Conservation (phyloP, 2,797 vertebrate genomes). For the Aphelocoma californica region DNA sequence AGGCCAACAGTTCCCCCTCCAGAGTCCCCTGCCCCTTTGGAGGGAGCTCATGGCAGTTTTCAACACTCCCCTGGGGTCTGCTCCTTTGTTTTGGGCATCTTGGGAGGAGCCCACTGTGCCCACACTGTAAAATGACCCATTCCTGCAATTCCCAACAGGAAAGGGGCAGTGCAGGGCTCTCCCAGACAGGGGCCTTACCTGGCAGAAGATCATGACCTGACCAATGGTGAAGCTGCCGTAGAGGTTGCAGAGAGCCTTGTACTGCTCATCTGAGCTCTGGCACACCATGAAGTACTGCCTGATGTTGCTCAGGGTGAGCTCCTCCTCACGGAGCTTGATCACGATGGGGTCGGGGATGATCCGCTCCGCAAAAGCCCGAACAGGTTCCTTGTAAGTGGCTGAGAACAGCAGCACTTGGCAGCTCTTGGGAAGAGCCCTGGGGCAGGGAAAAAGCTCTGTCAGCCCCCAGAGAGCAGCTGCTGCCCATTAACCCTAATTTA, state of each 20-base stretch:
- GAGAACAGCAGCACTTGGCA: constrained; percentile 83
- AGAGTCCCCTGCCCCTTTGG: not conserved
- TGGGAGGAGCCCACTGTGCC: not conserved
- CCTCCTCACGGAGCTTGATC: constrained; percentile 77
- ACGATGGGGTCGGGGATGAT: constrained; percentile 73
- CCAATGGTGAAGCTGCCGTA: constrained; percentile 74
- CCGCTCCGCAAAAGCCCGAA: constrained; percentile 68
- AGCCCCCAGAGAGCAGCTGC: fast-evolving
- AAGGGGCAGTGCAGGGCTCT: not conserved
- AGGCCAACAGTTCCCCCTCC: not conserved
- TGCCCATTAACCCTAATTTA: not conserved
- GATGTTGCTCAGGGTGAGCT: constrained; percentile 77
- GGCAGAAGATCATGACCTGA: constrained; percentile 81
- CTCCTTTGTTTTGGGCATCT: not conserved
- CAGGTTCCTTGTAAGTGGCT: constrained; percentile 74
- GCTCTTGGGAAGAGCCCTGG: constrained; percentile 62
- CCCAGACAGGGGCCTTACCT: constrained; percentile 48
- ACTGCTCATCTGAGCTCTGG: constrained; percentile 58
- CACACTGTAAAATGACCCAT: not conserved
- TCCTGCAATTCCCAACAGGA: fast-evolving
- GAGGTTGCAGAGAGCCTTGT: constrained; percentile 74
- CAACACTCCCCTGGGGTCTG: not conserved
- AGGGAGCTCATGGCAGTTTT: not conserved
- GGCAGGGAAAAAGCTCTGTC: not conserved
- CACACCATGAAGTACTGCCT: constrained; percentile 76